A percentile compares a stretch with the other conserved stretches of the same genome.
Conservation (phyloP, 2,797 vertebrate species). For the Pampus argenteus region DNA sequence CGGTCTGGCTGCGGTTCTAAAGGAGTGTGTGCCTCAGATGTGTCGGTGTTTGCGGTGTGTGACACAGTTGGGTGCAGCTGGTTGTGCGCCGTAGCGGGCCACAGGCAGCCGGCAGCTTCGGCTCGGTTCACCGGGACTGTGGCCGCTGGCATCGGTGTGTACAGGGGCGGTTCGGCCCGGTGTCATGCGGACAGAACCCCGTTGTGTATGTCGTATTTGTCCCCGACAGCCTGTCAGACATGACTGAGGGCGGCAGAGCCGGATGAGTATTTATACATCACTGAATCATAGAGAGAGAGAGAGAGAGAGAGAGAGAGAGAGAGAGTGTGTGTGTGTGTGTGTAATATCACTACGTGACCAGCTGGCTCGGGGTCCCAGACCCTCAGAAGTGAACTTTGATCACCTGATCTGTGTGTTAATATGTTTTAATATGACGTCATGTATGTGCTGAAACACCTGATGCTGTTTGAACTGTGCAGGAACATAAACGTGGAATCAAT, state of each 20-base stretch:
- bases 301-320: too few relatives aligned
- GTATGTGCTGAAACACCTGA: too few relatives aligned
- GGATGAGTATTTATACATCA: neutral
- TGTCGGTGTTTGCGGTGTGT: neutral
- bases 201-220: conserved; percentile 16
- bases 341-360: neutral
- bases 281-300: conserved; percentile 8
- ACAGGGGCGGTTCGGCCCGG: neutral
- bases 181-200: neutral
- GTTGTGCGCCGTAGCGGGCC: conserved; percentile 46
- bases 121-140: neutral
- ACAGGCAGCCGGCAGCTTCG: neutral
- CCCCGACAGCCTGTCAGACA: conserved; percentile 33
- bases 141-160: neutral
- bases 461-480: too few relatives aligned
- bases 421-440: too few relatives aligned
- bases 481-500: too few relatives aligned
- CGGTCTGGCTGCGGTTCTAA: neutral
- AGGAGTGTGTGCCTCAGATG: neutral
- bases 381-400: too few relatives aligned
- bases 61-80: conserved; percentile 12
- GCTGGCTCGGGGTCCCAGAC: neutral
- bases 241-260: neutral
- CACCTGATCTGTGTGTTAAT: too few relatives aligned
- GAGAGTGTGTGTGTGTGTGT: conserved; percentile 6